phyloP scores from a whole-genome alignment of 2,888 invertebrate species.

The Antheraea assamensis region DNA sequence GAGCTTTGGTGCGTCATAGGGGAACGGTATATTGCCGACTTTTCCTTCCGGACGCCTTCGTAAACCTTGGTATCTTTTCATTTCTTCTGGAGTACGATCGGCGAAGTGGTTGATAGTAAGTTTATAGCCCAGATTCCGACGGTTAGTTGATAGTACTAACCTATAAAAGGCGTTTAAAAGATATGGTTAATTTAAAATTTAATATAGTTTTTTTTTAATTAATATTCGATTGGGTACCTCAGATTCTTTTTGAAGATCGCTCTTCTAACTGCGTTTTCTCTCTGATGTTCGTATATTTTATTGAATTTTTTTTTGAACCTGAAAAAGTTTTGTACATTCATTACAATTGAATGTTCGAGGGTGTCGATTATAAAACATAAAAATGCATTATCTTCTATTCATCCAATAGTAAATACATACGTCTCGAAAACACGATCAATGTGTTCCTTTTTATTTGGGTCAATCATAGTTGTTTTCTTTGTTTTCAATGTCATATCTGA shows the following conservation, averaged over 20 bases:
- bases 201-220: neutral
- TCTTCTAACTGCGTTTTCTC: constrained; percentile 47
- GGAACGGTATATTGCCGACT: constrained; percentile 55
- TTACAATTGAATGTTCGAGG: neutral
- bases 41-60: constrained; percentile 43
- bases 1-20: constrained; percentile 48
- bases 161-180: constrained; percentile 33
- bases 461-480: constrained; percentile 41
- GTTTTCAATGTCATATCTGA: constrained; percentile 38
- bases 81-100: constrained; percentile 59
- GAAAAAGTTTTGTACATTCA: constrained; percentile 27
- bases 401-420: constrained; percentile 40
- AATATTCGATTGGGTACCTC: constrained; percentile 36
- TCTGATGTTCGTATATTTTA: constrained; percentile 40
- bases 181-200: neutral
- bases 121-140: constrained; percentile 54
- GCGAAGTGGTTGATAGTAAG: constrained; percentile 61
- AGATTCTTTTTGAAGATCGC: constrained; percentile 46
- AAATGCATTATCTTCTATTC: neutral
- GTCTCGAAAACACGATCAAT: constrained; percentile 51
- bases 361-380: neutral
- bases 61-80: constrained; percentile 49
- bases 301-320: constrained; percentile 46
- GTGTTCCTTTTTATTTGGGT: constrained; percentile 50
- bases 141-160: constrained; percentile 46